phyloP scores from a whole-genome alignment of 1,140 invertebrate species.

The Drosophila baimaii region DNA sequence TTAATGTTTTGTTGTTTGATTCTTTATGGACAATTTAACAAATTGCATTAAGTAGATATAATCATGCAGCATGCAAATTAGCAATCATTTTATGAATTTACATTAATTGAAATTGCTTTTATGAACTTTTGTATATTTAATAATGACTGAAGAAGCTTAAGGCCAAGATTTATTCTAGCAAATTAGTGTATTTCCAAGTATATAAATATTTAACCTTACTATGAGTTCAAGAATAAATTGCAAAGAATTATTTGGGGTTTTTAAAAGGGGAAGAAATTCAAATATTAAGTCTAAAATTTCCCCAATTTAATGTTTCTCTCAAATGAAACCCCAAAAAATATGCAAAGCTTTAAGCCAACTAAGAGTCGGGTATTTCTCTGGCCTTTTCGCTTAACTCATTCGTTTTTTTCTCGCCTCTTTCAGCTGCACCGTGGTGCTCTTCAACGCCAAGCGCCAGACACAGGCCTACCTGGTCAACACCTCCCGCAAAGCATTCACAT shows the following conservation, averaged over 20 bases:
- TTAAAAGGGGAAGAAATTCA: background rate
- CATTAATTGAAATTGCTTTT: background rate
- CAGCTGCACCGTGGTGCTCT: slow-evolving; percentile 97
- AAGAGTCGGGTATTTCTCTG: background rate
- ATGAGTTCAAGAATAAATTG: background rate
- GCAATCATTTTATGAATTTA: background rate
- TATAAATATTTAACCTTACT: background rate
- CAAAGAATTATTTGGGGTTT: background rate
- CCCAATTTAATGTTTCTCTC: background rate
- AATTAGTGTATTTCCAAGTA: background rate
- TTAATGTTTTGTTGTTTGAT: background rate
- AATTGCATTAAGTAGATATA: background rate
- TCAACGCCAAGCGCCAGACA: slow-evolving; percentile 94
- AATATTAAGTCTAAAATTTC: background rate
- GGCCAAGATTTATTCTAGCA: background rate
- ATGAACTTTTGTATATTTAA: background rate
- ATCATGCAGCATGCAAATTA: background rate
- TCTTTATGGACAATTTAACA: no score
- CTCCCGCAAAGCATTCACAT: slow-evolving; percentile 95
- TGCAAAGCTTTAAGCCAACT: background rate
- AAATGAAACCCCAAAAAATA: background rate
- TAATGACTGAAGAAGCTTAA: background rate
- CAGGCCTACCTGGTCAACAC: slow-evolving; percentile 95
- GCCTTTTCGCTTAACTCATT: background rate
- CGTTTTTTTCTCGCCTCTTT: background rate